phyloP scores from a whole-genome alignment of 2,113 vertebrate species.

The Pleuronectes platessa region DNA sequence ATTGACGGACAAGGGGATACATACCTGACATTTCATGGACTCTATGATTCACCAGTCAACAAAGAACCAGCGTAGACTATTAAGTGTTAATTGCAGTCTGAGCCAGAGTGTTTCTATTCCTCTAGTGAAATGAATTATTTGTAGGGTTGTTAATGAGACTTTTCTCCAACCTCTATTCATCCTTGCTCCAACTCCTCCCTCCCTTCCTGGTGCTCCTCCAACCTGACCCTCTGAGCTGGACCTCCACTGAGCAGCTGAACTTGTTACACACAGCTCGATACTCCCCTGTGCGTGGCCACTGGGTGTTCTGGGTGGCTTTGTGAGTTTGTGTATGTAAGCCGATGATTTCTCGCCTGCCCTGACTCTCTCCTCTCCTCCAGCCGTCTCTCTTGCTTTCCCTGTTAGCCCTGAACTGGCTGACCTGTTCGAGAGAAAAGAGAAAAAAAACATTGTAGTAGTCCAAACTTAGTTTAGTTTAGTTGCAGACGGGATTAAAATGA shows the following conservation, averaged over 20 bases:
- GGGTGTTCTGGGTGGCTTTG: constrained; percentile 33
- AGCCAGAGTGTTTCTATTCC: background rate
- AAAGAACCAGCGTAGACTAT: background rate
- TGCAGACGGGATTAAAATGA: too few species aligned
- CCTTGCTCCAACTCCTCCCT: background rate
- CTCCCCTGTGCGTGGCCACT: constrained; percentile 11
- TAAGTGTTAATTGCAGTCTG: background rate
- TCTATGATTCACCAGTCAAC: too few species aligned
- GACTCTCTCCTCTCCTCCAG: constrained; percentile 22
- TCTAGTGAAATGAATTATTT: background rate
- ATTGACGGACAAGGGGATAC: too few species aligned
- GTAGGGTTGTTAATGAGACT: background rate
- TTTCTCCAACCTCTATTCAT: constrained; percentile 1
- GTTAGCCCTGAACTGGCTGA: constrained; percentile 43
- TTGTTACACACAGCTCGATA: constrained; percentile 39
- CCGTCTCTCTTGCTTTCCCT: constrained; percentile 21
- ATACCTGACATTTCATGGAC: too few species aligned
- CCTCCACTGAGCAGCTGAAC: constrained; percentile 27
- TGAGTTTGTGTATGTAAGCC: constrained; percentile 6
- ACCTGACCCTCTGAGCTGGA: constrained; percentile 43
- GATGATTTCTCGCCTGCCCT: constrained; percentile 18
- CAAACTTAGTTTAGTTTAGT: constrained; percentile 9
- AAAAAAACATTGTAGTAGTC: constrained; percentile 14
- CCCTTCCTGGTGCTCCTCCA: constrained; percentile 20
- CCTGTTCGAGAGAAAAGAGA: constrained; percentile 4